A percentile compares a stretch with the other conserved stretches of the same genome.
Conservation (phyloP, 2,888 invertebrate genomes). For the Myopa tessellatipennis region DNA sequence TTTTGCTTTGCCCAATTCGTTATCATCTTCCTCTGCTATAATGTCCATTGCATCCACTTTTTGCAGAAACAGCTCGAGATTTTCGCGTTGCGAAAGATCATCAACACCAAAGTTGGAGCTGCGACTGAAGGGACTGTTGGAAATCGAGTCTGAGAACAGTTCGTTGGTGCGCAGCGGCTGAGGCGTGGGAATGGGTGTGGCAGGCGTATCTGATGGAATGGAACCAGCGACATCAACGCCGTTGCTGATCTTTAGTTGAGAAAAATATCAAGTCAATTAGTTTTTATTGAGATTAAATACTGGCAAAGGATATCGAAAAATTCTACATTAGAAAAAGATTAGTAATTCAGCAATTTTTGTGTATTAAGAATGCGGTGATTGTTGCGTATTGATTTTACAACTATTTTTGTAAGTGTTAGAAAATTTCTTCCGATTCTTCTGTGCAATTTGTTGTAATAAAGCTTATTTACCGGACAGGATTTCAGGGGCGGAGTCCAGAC, state of each 20-base stretch:
- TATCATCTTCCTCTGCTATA: constrained; percentile 68
- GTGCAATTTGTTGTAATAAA: no score
- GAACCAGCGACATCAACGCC: constrained; percentile 84
- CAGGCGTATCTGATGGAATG: constrained; percentile 68
- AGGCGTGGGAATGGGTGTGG: constrained; percentile 59
- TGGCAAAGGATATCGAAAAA: no score
- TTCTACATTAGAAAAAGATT: no score
- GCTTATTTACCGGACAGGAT: constrained; percentile 73
- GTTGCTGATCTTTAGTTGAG: constrained; percentile 70
- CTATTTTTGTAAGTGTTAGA: no score
- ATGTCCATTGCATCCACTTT: constrained; percentile 68
- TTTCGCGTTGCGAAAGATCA: constrained; percentile 60
- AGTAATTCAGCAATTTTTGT: no score
- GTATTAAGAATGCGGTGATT: no score
- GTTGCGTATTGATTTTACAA: no score
- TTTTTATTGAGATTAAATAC: no score
- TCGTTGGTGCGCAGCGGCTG: constrained; percentile 64
- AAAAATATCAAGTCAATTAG: no score
- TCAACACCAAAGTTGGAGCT: constrained; percentile 60
- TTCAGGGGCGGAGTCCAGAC: constrained; percentile 85
- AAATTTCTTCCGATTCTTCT: no score
- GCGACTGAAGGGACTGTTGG: constrained; percentile 64
- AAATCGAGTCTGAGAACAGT: constrained; percentile 65
- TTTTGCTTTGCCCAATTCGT: constrained; percentile 23
- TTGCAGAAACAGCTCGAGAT: constrained; percentile 64